Percentiles rank a stretch among this genome's conserved stretches.
Conservation (phyloP, 1,140 invertebrate genomes). For the Helicoverpa zea region DNA sequence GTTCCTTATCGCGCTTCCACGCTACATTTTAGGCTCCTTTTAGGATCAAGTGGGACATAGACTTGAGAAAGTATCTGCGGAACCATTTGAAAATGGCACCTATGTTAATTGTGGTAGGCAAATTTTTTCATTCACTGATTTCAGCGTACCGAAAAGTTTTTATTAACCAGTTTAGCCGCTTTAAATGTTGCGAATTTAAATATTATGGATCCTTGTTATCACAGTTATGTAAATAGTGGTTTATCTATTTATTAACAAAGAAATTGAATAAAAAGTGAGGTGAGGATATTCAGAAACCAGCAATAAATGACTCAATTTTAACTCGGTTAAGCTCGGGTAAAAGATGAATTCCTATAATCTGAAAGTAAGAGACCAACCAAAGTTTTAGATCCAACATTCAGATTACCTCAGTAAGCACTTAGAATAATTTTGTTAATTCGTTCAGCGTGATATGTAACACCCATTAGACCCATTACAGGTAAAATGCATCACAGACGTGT, state of each 20-base stretch:
- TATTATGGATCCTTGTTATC: conserved; percentile 20
- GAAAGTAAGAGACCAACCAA: too few relatives aligned
- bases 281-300: too few relatives aligned
- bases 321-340: too few relatives aligned
- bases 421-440: conserved; percentile 25
- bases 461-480: conserved; percentile 16
- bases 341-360: too few relatives aligned
- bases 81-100: background rate
- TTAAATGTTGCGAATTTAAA: background rate
- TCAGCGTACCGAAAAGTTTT: conserved; percentile 27
- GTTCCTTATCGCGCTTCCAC: too few relatives aligned
- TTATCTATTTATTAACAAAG: background rate
- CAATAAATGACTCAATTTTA: too few relatives aligned
- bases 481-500: conserved; percentile 35
- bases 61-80: too few relatives aligned
- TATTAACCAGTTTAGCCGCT: conserved; percentile 6
- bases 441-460: conserved; percentile 24
- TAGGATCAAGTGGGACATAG: too few relatives aligned
- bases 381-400: background rate
- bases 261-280: too few relatives aligned
- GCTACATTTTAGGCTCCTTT: too few relatives aligned
- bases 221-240: background rate
- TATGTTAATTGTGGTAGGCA: conserved; percentile 12
- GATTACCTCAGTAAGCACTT: background rate
- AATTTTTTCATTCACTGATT: conserved; percentile 8